A percentile compares a stretch with the other conserved stretches of the same genome.
phyloP scores from a whole-genome alignment of 2,113 vertebrate species.

The Aramus guarauna region DNA sequence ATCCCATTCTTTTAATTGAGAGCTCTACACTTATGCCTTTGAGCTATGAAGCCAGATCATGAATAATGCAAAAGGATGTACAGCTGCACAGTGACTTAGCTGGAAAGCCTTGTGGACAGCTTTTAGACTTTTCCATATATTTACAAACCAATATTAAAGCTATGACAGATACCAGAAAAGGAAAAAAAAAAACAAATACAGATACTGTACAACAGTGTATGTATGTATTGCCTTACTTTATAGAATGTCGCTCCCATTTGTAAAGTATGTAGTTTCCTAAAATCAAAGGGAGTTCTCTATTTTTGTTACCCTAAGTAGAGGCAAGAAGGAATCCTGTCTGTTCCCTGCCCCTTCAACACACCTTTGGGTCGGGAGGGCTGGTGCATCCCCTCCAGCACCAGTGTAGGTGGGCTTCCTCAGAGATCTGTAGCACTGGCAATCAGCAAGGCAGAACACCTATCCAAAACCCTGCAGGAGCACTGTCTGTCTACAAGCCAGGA shows the following conservation, averaged over 20 bases:
- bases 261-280: not conserved
- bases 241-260: not conserved
- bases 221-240: not conserved
- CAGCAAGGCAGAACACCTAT: not conserved
- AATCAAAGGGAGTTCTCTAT: not conserved
- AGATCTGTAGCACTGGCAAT: not conserved
- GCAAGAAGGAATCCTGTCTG: not conserved
- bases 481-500: not conserved
- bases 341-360: not conserved
- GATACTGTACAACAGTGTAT: fast-evolving
- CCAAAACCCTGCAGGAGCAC: fast-evolving
- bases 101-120: not conserved
- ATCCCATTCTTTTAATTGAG: not conserved
- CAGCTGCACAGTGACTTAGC: not conserved
- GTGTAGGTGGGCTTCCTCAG: not conserved
- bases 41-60: not conserved
- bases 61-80: not conserved
- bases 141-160: not conserved
- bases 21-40: not conserved
- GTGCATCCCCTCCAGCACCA: not conserved
- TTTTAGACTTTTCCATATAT: not conserved
- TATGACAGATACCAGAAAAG: not conserved
- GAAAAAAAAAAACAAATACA: not conserved
- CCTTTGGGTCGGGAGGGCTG: not conserved
- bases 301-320: not conserved